These are phyloP conservation scores for Perodicticus potto DNA, from an alignment of 2,797 vertebrate species.

Conservation along the genomic window DNA sequence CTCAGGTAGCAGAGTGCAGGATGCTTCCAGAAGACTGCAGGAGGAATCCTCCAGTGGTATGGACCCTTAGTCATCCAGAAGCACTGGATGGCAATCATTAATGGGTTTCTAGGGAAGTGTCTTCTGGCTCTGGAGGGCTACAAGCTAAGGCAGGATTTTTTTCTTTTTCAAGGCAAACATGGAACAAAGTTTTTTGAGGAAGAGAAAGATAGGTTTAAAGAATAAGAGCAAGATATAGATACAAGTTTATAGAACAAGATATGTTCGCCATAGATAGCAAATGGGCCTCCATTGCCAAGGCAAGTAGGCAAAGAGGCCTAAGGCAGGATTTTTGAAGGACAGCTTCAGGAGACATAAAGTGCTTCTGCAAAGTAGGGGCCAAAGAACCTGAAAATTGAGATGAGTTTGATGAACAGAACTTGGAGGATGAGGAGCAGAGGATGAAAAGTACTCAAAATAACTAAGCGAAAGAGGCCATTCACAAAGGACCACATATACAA, in stretches of 20 bases:
- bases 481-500: neutral
- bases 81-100: accelerated
- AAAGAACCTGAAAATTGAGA: neutral
- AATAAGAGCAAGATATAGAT: no score
- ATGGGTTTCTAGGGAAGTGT: no score
- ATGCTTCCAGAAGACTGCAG: neutral
- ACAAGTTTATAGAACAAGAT: no score
- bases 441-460: neutral
- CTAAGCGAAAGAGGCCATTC: neutral
- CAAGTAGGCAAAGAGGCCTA: no score
- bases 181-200: no score
- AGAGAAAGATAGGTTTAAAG: no score
- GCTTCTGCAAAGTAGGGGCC: neutral
- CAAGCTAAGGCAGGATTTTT: neutral
- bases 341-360: neutral
- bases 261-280: no score
- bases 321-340: neutral
- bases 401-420: neutral
- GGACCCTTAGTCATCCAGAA: neutral
- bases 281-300: no score
- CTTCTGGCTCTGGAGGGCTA: neutral
- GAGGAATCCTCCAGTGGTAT: neutral
- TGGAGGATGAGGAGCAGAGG: neutral
- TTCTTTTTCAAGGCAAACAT: neutral
- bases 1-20: neutral